phyloP scores from a whole-genome alignment of 2,888 invertebrate species.

The Rhimphoctona megacephalus region DNA sequence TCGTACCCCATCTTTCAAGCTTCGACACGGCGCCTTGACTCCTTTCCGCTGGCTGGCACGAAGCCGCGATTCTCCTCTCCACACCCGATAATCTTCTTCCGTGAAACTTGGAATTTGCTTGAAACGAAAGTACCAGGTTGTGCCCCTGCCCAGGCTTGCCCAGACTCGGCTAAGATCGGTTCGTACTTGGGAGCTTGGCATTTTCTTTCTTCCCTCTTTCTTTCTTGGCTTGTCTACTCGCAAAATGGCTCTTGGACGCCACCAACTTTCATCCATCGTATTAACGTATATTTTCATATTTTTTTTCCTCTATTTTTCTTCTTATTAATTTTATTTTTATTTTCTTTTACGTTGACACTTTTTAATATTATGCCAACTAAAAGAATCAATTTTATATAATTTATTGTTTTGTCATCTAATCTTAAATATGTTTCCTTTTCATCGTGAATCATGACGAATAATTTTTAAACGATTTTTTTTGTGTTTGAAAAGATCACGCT shows the following conservation, averaged over 20 bases:
- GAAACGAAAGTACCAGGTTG: conserved; percentile 78
- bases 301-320: background rate
- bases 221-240: conserved; percentile 19
- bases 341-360: background rate
- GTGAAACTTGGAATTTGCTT: conserved; percentile 79
- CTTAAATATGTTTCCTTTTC: background rate
- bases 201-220: conserved; percentile 33
- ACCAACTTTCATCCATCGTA: conserved; percentile 60
- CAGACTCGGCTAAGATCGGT: conserved; percentile 32
- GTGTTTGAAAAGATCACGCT: background rate
- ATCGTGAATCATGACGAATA: background rate
- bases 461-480: background rate
- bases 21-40: conserved; percentile 59
- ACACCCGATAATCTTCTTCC: conserved; percentile 76
- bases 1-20: conserved; percentile 47
- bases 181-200: conserved; percentile 30
- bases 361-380: background rate
- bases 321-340: background rate
- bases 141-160: conserved; percentile 26
- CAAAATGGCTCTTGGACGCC: conserved; percentile 47
- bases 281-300: conserved; percentile 33
- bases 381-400: background rate
- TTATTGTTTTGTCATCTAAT: background rate
- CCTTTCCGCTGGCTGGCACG: conserved; percentile 67
- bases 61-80: conserved; percentile 60